phyloP scores from a whole-genome alignment of 2,888 invertebrate genomes.

The Pterostichus niger region DNA sequence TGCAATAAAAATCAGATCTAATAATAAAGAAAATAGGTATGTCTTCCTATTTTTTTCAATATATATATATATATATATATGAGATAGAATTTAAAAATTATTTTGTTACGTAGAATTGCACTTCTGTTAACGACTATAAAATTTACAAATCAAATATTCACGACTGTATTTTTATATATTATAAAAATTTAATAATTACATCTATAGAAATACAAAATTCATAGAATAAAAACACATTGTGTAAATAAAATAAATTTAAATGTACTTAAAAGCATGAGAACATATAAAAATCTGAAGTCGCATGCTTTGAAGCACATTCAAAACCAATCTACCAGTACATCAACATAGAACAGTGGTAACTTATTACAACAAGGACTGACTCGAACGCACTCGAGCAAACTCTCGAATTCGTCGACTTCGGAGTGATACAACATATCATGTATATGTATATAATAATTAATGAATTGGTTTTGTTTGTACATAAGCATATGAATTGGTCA shows the following conservation, averaged over 20 bases:
- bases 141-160: constrained; percentile 61
- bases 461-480: constrained; percentile 56
- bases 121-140: constrained; percentile 64
- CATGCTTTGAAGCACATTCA: constrained; percentile 53
- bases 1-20: neutral
- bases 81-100: constrained; percentile 53
- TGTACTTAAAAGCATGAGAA: constrained; percentile 46
- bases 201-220: constrained; percentile 61
- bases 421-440: constrained; percentile 53
- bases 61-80: constrained; percentile 52
- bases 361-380: constrained; percentile 56
- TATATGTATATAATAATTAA: constrained; percentile 54
- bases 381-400: constrained; percentile 20
- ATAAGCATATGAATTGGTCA: constrained; percentile 56
- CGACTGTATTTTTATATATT: constrained; percentile 61
- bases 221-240: constrained; percentile 60
- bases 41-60: constrained; percentile 41
- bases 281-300: constrained; percentile 42
- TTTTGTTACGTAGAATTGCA: constrained; percentile 63
- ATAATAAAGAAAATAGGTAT: constrained; percentile 43
- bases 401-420: constrained; percentile 51
- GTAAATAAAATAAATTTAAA: constrained; percentile 61
- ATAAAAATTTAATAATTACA: constrained; percentile 62
- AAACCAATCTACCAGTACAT: constrained; percentile 61
- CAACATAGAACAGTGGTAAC: constrained; percentile 59